Percentiles rank a stretch among this genome's conserved stretches.
phyloP scores from a whole-genome alignment of 2,797 vertebrate genomes.

The Enteromius anoplus region DNA sequence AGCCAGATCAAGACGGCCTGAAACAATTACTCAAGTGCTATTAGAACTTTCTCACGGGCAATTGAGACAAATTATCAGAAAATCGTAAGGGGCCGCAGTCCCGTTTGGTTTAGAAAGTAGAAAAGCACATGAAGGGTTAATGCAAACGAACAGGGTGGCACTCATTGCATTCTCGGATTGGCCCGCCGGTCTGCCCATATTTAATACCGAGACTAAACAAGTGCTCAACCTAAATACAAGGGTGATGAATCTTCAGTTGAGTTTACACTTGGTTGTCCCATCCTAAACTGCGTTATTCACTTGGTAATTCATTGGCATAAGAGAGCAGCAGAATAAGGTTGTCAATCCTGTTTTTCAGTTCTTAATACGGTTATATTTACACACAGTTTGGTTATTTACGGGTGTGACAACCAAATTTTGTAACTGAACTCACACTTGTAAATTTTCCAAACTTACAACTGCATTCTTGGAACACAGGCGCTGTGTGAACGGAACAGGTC shows the following conservation, averaged over 20 bases:
- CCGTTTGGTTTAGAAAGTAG: not conserved
- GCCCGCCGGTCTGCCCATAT: slow-evolving; percentile 5
- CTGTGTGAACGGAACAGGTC: too few species aligned
- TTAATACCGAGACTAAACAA: slow-evolving; percentile 41
- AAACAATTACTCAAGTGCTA: slow-evolving; percentile 37
- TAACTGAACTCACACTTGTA: too few species aligned
- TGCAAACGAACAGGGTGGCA: slow-evolving; percentile 7
- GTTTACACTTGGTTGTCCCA: slow-evolving; percentile 27
- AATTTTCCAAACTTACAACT: too few species aligned
- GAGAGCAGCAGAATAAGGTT: not conserved
- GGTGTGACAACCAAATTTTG: too few species aligned
- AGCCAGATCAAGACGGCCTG: slow-evolving; percentile 34
- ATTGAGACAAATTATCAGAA: slow-evolving; percentile 34
- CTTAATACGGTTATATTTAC: too few species aligned
- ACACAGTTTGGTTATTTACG: too few species aligned
- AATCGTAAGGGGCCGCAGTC: not conserved
- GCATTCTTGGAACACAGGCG: too few species aligned
- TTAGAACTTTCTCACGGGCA: slow-evolving; percentile 29
- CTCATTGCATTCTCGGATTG: slow-evolving; percentile 8
- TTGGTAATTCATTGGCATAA: not conserved
- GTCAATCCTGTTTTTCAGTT: too few species aligned
- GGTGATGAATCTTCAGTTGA: not conserved
- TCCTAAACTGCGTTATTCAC: slow-evolving; percentile 10
- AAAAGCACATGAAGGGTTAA: slow-evolving; percentile 27
- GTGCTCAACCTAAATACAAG: slow-evolving; percentile 11